Evolutionary conservation across 2,888 invertebrate species (phyloP), one percentile per base, ranked within the genome.

Genomic region (Leptopilina drosophilae): DNA sequence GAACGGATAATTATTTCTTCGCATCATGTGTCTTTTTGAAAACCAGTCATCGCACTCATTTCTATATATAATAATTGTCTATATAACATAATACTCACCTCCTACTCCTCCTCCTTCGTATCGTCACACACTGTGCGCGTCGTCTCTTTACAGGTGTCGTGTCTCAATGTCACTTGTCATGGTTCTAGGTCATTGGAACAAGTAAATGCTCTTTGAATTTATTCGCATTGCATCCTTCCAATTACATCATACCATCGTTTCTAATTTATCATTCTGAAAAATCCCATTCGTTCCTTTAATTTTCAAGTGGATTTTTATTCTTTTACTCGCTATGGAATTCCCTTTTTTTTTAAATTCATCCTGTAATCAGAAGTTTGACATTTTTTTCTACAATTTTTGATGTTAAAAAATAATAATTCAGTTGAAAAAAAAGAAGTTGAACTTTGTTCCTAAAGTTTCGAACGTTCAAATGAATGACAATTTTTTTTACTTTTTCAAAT

Each of bases 121-220:
- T 33, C 33, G 33, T 33, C 33, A 33, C 33, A 33, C 33, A 33
- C 3, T 33, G 20, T 5, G 5, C 5, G 33, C 33, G 33, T 33
- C 33, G 33, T 33, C 33, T 33, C 33, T 33, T 33, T 6, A 9
- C 73, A 73, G 73, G 56, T 73, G 73, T 73, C 73, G 26, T 8
- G 33, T 73, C 56, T 56, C 56, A 73, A 73, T 73, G 56, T 56
- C 33, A 33, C 33, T 49, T 49, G 53, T 73, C 73, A 33, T 40
- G 56, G 73, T 73, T 73, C 73, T 73, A 33, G 73, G 73, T 73
- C 73, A 73, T 69, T 73, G 73, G 56, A 73, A 56, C 73, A 56
- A 33, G 73, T 14, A 73, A 73, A 73, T 73, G n/a, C 33, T n/a
- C 7, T 40, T 73, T 33, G 3, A 53, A 69, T 56, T 73, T 73